phyloP scores from a whole-genome alignment of 2,113 vertebrate species.

The Microtus montanus region DNA sequence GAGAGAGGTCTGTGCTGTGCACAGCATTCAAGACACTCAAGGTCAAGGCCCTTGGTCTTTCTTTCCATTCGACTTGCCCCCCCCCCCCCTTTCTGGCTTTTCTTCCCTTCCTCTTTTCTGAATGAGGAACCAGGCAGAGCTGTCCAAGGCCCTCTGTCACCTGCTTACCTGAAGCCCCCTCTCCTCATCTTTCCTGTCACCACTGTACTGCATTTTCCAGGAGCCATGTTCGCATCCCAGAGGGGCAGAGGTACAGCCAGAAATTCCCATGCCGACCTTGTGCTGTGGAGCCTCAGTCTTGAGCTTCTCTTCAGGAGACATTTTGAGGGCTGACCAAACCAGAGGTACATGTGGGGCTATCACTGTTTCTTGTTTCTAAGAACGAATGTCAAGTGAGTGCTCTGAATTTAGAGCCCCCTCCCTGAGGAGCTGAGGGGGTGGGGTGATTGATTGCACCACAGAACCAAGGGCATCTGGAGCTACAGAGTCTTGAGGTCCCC shows the following conservation, averaged over 20 bases:
- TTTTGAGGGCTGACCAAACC: neutral
- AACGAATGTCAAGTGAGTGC: neutral
- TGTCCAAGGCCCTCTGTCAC: neutral
- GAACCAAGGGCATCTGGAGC: neutral
- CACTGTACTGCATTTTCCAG: too few species aligned
- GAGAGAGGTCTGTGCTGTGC: neutral
- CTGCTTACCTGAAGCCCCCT: neutral
- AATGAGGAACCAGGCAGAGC: neutral
- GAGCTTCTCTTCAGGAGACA: neutral
- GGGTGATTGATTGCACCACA: neutral
- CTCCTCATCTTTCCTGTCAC: neutral
- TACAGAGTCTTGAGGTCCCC: neutral
- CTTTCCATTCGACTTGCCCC: neutral
- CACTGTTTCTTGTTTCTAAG: neutral
- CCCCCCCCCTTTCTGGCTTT: neutral
- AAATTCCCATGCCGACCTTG: neutral
- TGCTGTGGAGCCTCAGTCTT: neutral
- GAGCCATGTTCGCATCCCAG: accelerated
- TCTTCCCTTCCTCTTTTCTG: too few species aligned
- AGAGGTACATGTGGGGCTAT: too few species aligned
- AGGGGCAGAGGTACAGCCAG: neutral
- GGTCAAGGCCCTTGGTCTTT: neutral
- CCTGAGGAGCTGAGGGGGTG: neutral
- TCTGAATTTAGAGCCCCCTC: neutral
- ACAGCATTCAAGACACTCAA: neutral